phyloP scores from a whole-genome alignment of 2,113 vertebrate species.

The Orycteropus afer region DNA sequence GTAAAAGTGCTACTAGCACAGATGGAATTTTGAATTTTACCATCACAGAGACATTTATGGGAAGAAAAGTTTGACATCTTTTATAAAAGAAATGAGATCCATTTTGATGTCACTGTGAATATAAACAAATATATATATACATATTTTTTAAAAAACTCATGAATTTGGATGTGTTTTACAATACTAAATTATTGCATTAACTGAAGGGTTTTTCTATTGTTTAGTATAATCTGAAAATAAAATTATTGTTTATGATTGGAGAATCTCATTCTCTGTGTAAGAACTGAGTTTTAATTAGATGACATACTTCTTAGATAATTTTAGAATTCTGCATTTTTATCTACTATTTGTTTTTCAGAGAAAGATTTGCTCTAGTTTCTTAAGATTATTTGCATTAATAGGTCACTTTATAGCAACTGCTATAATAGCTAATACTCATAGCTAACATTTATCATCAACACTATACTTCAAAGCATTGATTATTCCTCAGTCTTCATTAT shows the following conservation, averaged over 20 bases:
- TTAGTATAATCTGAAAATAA: constrained; percentile 1
- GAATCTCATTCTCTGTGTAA: not conserved
- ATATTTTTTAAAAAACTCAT: not conserved
- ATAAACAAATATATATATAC: not conserved
- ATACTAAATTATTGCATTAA: not conserved
- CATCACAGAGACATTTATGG: not conserved
- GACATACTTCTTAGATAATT: not conserved
- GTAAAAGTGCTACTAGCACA: not conserved
- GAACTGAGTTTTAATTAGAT: not conserved
- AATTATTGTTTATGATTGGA: not conserved
- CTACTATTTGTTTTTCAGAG: not conserved
- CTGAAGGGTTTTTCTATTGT: not conserved
- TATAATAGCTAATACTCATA: not conserved
- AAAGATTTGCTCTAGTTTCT: not conserved
- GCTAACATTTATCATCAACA: not conserved
- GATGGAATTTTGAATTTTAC: constrained; percentile 2
- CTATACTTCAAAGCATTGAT: not conserved
- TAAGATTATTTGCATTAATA: not conserved
- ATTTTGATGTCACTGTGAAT: not conserved
- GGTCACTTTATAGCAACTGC: not conserved
- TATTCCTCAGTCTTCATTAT: not conserved
- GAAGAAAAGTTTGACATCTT: constrained; percentile 4
- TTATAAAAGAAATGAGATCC: not conserved
- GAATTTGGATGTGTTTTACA: not conserved
- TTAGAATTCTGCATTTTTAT: not conserved